These are phyloP conservation scores for Macropus fuliginosus DNA, from an alignment of 2,797 vertebrate species.

Conservation along the genomic window DNA sequence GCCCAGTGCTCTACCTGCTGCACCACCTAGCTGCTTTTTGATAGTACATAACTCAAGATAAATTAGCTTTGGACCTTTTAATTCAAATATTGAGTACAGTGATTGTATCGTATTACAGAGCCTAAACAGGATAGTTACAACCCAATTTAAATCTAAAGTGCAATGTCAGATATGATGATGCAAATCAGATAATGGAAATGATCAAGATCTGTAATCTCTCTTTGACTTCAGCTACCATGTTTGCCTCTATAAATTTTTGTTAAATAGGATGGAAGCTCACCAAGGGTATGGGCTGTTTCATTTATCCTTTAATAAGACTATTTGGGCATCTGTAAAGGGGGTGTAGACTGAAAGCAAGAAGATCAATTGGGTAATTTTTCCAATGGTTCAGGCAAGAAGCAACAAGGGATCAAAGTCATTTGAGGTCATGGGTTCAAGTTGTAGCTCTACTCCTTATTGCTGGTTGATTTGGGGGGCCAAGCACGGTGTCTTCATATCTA, in stretches of 20 bases:
- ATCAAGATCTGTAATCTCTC: neutral
- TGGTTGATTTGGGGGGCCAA: neutral
- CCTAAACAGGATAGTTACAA: neutral
- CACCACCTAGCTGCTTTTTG: neutral
- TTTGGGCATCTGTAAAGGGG: neutral
- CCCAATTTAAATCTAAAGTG: neutral
- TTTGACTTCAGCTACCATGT: neutral
- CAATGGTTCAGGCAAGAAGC: neutral
- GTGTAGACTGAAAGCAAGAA: neutral
- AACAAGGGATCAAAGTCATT: neutral
- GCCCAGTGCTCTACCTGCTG: neutral
- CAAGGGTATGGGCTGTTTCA: neutral
- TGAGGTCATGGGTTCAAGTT: neutral
- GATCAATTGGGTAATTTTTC: neutral
- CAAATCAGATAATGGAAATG: neutral
- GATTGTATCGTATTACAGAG: neutral
- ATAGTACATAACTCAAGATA: conserved; percentile 73
- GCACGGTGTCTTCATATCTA: neutral
- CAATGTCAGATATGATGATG: rapidly evolving
- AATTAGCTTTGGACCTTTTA: conserved; percentile 69
- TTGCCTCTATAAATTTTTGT: neutral
- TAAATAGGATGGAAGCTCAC: neutral
- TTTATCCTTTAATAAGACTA: neutral
- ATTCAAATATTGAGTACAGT: neutral
- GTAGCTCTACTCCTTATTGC: neutral